Evolutionary conservation across 2,113 vertebrate species (phyloP).

Genomic region (human): GRCh38 chr3:43192501-43193000

Average conservation of each 20-base stretch:
- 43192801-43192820: background rate
- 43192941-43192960: background rate
- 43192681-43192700: background rate
- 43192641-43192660: background rate
- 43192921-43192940: background rate
- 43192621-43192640: background rate
- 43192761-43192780: background rate
- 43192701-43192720: background rate
- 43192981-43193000: background rate
- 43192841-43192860: background rate
- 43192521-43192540: background rate
- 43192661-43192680: background rate
- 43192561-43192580: background rate
- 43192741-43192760: background rate
- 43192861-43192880: background rate
- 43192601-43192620: background rate
- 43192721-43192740: background rate
- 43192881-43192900: background rate
- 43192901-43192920: background rate
- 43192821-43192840: background rate
- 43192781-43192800: background rate
- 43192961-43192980: background rate
- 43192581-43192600: background rate
- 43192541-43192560: background rate
- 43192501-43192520: fast-evolving